Percentiles rank a stretch among this genome's conserved stretches.
Evolutionary conservation across 2,113 vertebrate species (phyloP).

Genomic region (Litocranius walleri): DNA sequence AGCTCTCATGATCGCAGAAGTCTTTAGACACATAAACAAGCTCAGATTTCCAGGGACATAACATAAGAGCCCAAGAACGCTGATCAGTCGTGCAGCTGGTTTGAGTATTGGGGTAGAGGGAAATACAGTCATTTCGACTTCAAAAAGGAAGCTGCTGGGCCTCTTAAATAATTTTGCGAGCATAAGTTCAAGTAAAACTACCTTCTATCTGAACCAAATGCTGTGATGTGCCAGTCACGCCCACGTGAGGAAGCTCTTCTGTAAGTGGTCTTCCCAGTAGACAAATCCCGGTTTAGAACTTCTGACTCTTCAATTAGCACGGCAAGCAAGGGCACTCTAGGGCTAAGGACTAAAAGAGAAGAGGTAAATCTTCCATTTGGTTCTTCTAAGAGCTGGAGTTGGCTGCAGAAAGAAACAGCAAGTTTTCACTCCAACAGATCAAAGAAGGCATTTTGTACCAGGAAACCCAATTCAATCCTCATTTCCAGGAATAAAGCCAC

Average conservation of each 20-base stretch:
- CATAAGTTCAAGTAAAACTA: neutral
- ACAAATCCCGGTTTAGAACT: neutral
- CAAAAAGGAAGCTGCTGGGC: neutral
- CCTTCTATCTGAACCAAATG: slow-evolving; percentile 28
- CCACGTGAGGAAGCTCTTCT: neutral
- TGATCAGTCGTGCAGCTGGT: neutral
- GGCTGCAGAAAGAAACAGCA: slow-evolving; percentile 53
- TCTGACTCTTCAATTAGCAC: neutral
- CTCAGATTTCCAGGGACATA: slow-evolving; percentile 5
- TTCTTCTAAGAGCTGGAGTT: slow-evolving; percentile 47
- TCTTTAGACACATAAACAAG: slow-evolving; percentile 26
- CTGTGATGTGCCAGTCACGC: neutral
- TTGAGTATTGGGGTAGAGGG: neutral
- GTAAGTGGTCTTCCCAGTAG: neutral
- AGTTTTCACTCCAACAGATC: slow-evolving; percentile 66
- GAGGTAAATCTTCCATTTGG: slow-evolving; percentile 43
- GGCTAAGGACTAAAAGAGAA: slow-evolving; percentile 13
- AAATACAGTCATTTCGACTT: neutral
- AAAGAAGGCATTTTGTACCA: slow-evolving; percentile 67
- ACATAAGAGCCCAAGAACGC: neutral
- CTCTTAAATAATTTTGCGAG: neutral
- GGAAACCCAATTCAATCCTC: slow-evolving; percentile 69
- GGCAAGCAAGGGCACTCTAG: neutral
- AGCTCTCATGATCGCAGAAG: slow-evolving; percentile 31
- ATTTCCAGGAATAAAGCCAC: slow-evolving; percentile 75